Evolutionary conservation across 2,113 vertebrate genomes (phyloP).

Genomic region (Tragulus kanchil): DNA sequence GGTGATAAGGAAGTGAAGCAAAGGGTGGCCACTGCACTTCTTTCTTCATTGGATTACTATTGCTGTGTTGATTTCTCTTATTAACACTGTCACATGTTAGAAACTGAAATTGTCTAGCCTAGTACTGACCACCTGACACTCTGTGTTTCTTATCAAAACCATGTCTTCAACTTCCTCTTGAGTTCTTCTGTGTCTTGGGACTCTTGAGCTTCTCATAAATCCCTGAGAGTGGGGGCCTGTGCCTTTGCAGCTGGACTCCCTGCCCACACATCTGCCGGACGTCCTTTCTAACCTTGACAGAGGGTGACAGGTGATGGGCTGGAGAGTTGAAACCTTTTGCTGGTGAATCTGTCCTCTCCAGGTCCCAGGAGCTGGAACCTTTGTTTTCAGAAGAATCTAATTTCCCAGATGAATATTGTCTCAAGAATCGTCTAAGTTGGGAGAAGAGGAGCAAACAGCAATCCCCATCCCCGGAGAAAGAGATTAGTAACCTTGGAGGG

Average conservation of each 20-base stretch:
- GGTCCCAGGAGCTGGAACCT: not conserved
- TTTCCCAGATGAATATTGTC: slow-evolving; percentile 36
- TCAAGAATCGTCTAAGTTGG: not conserved
- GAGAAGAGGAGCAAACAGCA: not conserved
- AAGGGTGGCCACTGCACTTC: not conserved
- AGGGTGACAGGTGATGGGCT: not conserved
- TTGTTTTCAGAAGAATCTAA: slow-evolving; percentile 55
- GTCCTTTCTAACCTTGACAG: not conserved
- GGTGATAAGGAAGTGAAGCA: slow-evolving; percentile 4
- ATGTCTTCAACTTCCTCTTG: not conserved
- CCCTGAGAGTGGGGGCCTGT: not conserved
- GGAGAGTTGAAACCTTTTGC: not conserved
- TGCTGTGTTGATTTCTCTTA: not conserved
- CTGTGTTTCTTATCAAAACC: slow-evolving; percentile 20
- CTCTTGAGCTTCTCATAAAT: not conserved
- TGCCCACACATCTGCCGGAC: not conserved
- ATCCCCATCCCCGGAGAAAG: not conserved
- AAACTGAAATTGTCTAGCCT: not conserved
- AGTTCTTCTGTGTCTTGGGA: not conserved
- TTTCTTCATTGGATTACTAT: not conserved
- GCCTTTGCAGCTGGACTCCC: not conserved
- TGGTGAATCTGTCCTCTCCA: not conserved
- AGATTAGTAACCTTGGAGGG: not conserved
- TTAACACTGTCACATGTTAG: not conserved
- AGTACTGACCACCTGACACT: not conserved